Evolutionary conservation across 2,888 invertebrate species (phyloP), one percentile per base, ranked within the genome.

Genomic region (Steromphala cineraria): DNA sequence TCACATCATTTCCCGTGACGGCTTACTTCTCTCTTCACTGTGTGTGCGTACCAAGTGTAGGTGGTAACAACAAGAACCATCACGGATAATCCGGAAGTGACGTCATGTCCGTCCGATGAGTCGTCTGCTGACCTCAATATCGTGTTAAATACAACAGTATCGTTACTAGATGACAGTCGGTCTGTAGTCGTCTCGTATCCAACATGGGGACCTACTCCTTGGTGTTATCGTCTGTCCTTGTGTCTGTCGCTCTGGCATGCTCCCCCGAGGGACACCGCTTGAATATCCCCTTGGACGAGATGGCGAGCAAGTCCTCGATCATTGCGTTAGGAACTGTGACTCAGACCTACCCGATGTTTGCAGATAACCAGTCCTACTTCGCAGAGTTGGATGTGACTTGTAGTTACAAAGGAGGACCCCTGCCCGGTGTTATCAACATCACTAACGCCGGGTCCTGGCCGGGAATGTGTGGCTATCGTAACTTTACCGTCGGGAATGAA

Each of bases 341-440:
- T 10, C 3, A 71, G 10, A 40, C 19, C 13, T 36, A n/a, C 36
- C 17, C 36, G 17, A 13, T 36, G 1, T 19, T 4, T 4, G 4
- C 4, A 0, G 28, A n/a, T 36, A 17, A 19, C 0, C 1, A 17
- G 10, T 17, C 71, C 40, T 77, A 77, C 55, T 40, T 21, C 15
- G 77, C 56, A 15, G 55, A 56, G 24, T 31, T 77, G 55, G 24
- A 52, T 1, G 77, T 79, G 74, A 55, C 15, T 40, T 79, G 79
- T n/a, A 56, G 56, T 13, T 79, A 74, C 53, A 79, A 79, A 52
- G 79, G 79, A 40, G 79, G 79, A 5, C 74, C 75, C 2, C 24
- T 79, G 28, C 56, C 75, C 17, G 1, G 21, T 1, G 1, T 13
- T n/a, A 75, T 79, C 75, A 79, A 40, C 56, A 62, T 79, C 24